Evolutionary conservation across 2,797 vertebrate species (phyloP).

Genomic region (Microhierax caerulescens): DNA sequence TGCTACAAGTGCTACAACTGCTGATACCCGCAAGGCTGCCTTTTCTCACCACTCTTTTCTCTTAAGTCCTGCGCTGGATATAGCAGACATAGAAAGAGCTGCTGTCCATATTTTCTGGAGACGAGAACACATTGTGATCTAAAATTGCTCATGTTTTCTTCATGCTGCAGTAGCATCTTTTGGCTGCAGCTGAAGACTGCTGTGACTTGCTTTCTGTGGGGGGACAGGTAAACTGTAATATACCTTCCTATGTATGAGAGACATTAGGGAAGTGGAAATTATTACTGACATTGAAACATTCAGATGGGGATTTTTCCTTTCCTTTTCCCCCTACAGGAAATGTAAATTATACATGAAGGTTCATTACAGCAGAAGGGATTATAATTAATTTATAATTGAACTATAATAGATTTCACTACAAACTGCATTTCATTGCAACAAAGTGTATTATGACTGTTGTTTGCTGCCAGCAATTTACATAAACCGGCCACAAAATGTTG

Average conservation of each 20-base stretch:
- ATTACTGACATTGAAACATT: background rate
- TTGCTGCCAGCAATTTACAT: slow-evolving; percentile 50
- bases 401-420: slow-evolving; percentile 70
- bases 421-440: slow-evolving; percentile 67
- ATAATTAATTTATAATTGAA: slow-evolving; percentile 77
- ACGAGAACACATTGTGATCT: background rate
- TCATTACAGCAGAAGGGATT: slow-evolving; percentile 70
- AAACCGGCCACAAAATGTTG: slow-evolving; percentile 24
- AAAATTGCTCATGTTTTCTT: background rate
- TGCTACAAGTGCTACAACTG: rapidly evolving
- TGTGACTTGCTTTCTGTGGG: background rate
- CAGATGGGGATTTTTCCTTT: slow-evolving; percentile 20
- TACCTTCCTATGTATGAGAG: background rate
- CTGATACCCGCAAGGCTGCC: background rate
- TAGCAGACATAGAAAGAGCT: background rate
- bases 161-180: background rate
- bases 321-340: slow-evolving; percentile 23
- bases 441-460: slow-evolving; percentile 28
- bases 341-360: slow-evolving; percentile 74
- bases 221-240: slow-evolving; percentile 12
- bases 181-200: background rate
- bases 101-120: background rate
- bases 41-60: background rate
- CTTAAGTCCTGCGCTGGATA: background rate
- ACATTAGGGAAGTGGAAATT: background rate